Base-by-base conservation (phyloP, 2,888 invertebrate genomes). In the Apamea sordens region DNA sequence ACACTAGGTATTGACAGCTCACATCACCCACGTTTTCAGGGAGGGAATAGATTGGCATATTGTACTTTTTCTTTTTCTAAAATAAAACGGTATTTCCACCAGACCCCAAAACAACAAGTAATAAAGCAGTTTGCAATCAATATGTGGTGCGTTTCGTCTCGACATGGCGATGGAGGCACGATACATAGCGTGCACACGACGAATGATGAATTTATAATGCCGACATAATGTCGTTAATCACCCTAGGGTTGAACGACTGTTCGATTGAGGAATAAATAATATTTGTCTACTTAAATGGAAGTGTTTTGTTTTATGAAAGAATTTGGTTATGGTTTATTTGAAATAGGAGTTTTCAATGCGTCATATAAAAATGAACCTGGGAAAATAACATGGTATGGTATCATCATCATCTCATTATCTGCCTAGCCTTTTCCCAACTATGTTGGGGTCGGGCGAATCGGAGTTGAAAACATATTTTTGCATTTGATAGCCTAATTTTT, bases 171-270 rank as follows among this genome's bases (percentile, higher is more conserved):
- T 50, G n/a, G 61, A 59, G 18, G 44, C 65, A 79, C 68, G 79
- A 80, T n/a, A 80, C 59, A 63, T 84, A 71, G 73, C 78, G 77
- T 77, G 77, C 76, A 76, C 36, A 41, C 69, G 67, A 85, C 77
- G 69, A 87, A 79, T 80, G 79, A 86, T 87, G 88, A 85, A 88
- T 88, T 76, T 80, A 82, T 87, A 88, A 88, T 82, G 76, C 59
- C 71, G 47, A 76, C 82, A 73, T 72, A 71, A 79, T 77, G 77
- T 76, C 79, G 77, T 82, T 75, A 82, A 85, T 86, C 84, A 85
- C 64, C 36, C 18, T 77, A 87, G 81, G 87, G 87, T 80, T 84
- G 86, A 81, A 78, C 78, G 59, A 50, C 59, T 77, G 63, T 21
- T n/a, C 68, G 15, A 59, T 53, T 53, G 36, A 36, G 18, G 13